Evolutionary conservation across 1,140 invertebrate genomes (phyloP), one percentile per base, ranked within the genome.

Genomic region (Cotesia chilonis): DNA sequence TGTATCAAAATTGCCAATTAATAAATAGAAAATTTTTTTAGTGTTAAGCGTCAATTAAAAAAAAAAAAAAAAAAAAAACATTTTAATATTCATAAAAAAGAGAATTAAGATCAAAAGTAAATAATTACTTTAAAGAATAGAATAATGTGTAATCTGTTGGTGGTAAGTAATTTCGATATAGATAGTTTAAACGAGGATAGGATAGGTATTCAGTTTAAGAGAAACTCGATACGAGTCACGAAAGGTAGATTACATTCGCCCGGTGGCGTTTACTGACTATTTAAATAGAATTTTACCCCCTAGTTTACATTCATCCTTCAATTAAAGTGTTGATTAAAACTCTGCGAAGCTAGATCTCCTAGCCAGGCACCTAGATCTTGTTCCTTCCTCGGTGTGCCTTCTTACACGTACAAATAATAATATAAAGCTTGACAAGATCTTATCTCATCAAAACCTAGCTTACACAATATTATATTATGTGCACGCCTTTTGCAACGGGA

Each of bases 271-370:
- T 37, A 36, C 37, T 63, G 66, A 17, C 66, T 51, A 68, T 68
- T 68, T 68, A 68, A 68, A 68, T 68, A 41, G 74, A 77, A 47
- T 47, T 28, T 47, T 47, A 41, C 74, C 61, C 72, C 55, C 67
- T 77, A 78, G 80, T 80, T 79, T 78, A 77, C 80, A 80, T 81
- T 80, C 76, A 80, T 79, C 78, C 76, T 65, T 54, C 74, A 77
- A 79, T 80, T 80, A 79, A 75, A 74, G 74, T 74, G 75, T 78
- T 80, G 76, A 81, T 81, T 79, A 80, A 81, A 81, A 75, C 74
- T 51, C 72, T 72, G 68, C 6, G 41, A 47, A 10, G 28, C 28
- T 28, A 28, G 28, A 28, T 28, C 28, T 28, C 28, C 3, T 35
- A 57, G 3, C 52, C 28, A 47, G 17, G 12, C 17, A 55, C 41